Base-by-base conservation (phyloP, 2,113 vertebrate genomes). In the Triplophysa siluroides region DNA sequence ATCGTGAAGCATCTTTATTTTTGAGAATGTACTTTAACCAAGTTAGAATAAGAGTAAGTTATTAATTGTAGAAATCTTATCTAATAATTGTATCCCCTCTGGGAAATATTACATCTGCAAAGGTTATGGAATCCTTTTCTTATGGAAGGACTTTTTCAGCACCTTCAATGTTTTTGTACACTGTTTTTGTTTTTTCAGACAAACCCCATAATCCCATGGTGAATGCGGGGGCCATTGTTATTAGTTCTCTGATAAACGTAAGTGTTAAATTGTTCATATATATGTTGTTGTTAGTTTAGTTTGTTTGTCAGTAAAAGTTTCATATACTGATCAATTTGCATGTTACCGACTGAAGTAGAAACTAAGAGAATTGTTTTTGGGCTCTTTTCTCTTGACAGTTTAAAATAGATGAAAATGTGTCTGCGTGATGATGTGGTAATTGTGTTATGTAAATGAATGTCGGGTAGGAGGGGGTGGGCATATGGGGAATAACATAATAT, bases 161-260 rank as follows among this genome's bases (percentile, higher is more conserved):
- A 14, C 18, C 18, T 21, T 72, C 63, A 3, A 8, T n/a, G 58
- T 8, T 76, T 24, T 61, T 73, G 1, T n/a, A 21, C 33, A 87
- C 84, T 24, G 21, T 16, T 13, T 38, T 43, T 10, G 41, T 87
- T 50, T 61, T 89, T 65, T 87, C 88, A 97, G 95, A 94, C 85
- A 96, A 94, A 81, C 95, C 95, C 61, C 95, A 97, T 88, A 97
- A 97, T 81, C 95, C 95, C 2, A 96, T 97, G 95, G 95, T 97
- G 87, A 97, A 97, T 68, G 94, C 95, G 13, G 95, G 95, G 45
- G 95, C 95, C 38, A 97, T 97, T 70, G 95, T 96, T n/a, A 93
- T 95, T 88, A 95, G 93, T 79, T 96, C 95, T 83, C 91, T 97
- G 78, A 89, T 96, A 76, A 95, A 96, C 94, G 95, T 96, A 88